Conservation (phyloP, 2,113 vertebrate species). For the Lepus europaeus region DNA sequence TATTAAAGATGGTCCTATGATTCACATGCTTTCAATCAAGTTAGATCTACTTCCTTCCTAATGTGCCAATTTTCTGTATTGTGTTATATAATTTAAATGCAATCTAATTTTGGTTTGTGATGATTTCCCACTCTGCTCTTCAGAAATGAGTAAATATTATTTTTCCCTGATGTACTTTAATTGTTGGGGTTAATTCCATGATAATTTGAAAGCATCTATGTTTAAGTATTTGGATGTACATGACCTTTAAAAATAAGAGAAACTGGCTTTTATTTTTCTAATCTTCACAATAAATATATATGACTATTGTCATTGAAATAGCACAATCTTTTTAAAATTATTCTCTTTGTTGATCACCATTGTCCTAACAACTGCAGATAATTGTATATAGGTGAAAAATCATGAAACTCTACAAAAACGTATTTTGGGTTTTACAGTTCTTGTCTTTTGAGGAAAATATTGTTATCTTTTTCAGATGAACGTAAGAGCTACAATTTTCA, state of each 20-base stretch:
- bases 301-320: background rate
- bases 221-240: constrained; percentile 11
- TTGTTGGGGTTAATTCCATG: background rate
- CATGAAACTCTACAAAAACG: background rate
- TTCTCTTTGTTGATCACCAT: background rate
- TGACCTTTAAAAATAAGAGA: background rate
- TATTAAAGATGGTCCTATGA: background rate
- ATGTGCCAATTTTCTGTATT: background rate
- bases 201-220: background rate
- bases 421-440: constrained; percentile 10
- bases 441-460: constrained; percentile 74
- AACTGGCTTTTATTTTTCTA: background rate
- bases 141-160: background rate
- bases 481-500: constrained; percentile 77
- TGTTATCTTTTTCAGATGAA: constrained; percentile 75
- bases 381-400: background rate
- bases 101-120: background rate
- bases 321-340: background rate
- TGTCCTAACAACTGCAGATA: background rate
- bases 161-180: background rate
- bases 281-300: background rate
- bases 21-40: background rate
- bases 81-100: background rate
- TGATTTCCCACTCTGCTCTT: background rate
- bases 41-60: background rate